Percentiles rank a stretch among this genome's conserved stretches.
These are phyloP conservation scores for Vollenhovia emeryi DNA, from an alignment of 1,140 invertebrate genomes.

Conservation along the genomic window DNA sequence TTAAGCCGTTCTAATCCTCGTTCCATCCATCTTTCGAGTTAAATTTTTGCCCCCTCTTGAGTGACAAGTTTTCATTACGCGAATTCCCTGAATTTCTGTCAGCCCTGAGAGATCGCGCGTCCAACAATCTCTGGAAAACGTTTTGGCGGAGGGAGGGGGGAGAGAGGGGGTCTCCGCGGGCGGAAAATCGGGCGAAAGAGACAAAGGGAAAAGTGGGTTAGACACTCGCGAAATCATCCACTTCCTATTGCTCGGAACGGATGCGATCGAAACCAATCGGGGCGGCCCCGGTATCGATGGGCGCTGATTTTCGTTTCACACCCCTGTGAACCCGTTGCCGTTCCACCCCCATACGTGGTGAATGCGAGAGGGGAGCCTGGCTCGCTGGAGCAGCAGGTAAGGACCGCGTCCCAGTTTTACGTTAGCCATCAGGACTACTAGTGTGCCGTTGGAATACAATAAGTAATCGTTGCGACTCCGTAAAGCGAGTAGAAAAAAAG, in stretches of 20 bases:
- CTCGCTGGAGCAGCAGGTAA: conserved; percentile 55
- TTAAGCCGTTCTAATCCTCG: background rate
- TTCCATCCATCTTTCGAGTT: background rate
- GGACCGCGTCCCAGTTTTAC: conserved; percentile 62
- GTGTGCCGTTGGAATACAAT: background rate
- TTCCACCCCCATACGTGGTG: conserved; percentile 60
- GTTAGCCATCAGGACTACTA: conserved; percentile 53
- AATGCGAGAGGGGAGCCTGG: conserved; percentile 62
- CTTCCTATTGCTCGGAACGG: conserved; percentile 65
- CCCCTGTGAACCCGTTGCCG: conserved; percentile 67
- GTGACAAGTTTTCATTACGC: background rate
- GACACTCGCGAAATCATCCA: conserved; percentile 22
- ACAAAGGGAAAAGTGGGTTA: conserved; percentile 9
- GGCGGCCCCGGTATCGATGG: conserved; percentile 25
- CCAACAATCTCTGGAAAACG: background rate
- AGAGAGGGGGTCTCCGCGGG: background rate
- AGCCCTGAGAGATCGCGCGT: background rate
- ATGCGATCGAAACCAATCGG: conserved; percentile 73
- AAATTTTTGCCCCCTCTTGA: background rate
- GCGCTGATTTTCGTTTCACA: conserved; percentile 76
- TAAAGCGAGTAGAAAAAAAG: background rate
- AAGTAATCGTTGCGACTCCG: background rate
- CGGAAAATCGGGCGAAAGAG: conserved; percentile 16
- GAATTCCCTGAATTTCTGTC: background rate
- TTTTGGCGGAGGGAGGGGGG: no score